These are phyloP conservation scores for Thecophora atra DNA, from an alignment of 2,888 invertebrate species.

Conservation along the genomic window DNA sequence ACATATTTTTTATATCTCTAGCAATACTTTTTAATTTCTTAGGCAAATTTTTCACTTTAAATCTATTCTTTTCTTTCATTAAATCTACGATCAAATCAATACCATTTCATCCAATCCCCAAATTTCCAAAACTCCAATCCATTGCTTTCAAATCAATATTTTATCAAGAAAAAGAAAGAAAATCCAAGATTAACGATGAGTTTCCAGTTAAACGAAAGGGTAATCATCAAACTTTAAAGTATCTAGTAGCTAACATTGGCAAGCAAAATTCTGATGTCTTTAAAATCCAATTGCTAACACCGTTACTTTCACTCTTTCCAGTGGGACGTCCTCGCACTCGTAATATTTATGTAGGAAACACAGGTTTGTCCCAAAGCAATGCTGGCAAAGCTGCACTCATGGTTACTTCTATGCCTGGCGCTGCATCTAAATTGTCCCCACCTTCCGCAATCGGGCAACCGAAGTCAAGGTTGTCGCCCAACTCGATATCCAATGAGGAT, in stretches of 20 bases:
- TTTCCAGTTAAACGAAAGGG: slow-evolving; percentile 64
- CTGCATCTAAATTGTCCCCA: neutral
- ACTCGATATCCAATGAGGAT: slow-evolving; percentile 54
- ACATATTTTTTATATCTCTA: no score
- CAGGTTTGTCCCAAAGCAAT: slow-evolving; percentile 37
- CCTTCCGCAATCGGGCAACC: slow-evolving; percentile 30
- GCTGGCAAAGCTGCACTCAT: slow-evolving; percentile 38
- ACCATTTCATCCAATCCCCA: neutral
- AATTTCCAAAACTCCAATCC: neutral
- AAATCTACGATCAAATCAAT: slow-evolving; percentile 27
- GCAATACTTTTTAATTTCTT: no score
- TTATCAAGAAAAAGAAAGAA: slow-evolving; percentile 45
- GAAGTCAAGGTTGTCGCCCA: slow-evolving; percentile 45
- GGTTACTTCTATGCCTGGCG: slow-evolving; percentile 20
- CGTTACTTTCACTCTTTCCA: slow-evolving; percentile 49
- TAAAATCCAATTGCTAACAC: neutral
- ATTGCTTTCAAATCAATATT: slow-evolving; percentile 40
- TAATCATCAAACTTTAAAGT: slow-evolving; percentile 49
- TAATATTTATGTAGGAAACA: slow-evolving; percentile 51
- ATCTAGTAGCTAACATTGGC: slow-evolving; percentile 44
- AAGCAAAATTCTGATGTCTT: slow-evolving; percentile 30
- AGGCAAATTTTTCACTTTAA: no score
- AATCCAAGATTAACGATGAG: slow-evolving; percentile 58
- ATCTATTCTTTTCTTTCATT: neutral
- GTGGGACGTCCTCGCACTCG: slow-evolving; percentile 68